A percentile compares a stretch with the other conserved stretches of the same genome.
Conservation (phyloP, 2,797 vertebrate genomes). For the Brachyrhaphis roseni region DNA sequence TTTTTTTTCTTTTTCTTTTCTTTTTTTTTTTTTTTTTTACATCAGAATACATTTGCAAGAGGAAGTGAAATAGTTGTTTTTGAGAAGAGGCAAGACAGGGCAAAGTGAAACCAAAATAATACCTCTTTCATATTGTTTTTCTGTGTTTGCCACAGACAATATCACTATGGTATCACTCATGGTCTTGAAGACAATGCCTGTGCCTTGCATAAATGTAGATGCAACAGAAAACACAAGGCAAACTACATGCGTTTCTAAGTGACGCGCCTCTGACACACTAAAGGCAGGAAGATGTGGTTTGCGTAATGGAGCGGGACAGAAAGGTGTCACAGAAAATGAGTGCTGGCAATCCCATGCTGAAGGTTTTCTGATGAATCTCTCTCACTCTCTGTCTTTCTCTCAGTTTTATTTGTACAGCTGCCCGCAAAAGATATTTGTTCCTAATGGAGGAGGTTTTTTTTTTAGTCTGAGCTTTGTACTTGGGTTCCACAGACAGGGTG, state of each 20-base stretch:
- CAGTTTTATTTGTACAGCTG: conserved; percentile 28
- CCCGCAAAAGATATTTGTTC: conserved; percentile 68
- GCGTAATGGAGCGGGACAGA: conserved; percentile 80
- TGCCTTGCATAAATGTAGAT: conserved; percentile 28
- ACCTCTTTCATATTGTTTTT: not conserved
- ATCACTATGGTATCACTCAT: conserved; percentile 5
- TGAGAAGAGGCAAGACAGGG: not conserved
- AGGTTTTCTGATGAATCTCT: conserved; percentile 73
- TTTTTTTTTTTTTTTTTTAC: conserved; percentile 21
- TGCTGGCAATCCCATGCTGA: conserved; percentile 67
- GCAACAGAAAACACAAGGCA: conserved; percentile 41
- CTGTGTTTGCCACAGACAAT: conserved; percentile 20
- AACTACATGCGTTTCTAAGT: conserved; percentile 41
- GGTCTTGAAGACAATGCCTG: not conserved
- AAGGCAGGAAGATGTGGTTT: conserved; percentile 79
- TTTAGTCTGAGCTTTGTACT: conserved; percentile 55
- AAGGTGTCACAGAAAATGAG: conserved; percentile 83
- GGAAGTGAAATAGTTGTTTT: conserved; percentile 18
- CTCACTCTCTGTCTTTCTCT: not conserved
- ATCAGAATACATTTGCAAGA: not conserved
- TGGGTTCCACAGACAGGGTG: conserved; percentile 68
- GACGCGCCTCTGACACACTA: conserved; percentile 48
- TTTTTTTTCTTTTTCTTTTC: too few species aligned
- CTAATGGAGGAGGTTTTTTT: conserved; percentile 77
- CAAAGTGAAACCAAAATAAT: conserved; percentile 8